Evolutionary conservation across 2,888 invertebrate species (phyloP).

Genomic region (Caenorhabditis sinica): DNA sequence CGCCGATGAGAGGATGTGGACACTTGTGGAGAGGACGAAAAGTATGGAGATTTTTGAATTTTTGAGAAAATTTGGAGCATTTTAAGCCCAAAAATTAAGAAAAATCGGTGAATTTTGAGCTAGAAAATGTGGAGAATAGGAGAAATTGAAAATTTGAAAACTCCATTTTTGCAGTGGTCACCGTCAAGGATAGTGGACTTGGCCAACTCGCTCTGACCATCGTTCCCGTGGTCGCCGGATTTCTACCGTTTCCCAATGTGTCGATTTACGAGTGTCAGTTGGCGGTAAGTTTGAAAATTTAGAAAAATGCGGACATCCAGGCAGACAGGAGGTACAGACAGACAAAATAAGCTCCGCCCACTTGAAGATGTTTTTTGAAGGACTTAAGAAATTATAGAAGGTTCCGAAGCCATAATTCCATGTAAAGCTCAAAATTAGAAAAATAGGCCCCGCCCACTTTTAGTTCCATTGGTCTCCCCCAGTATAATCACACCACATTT

Average conservation of each 20-base stretch:
- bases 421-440: too few species aligned
- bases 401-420: too few species aligned
- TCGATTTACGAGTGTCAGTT: conserved; percentile 76
- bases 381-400: too few species aligned
- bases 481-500: background rate
- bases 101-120: too few species aligned
- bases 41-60: too few species aligned
- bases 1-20: conserved; percentile 79
- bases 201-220: conserved; percentile 80
- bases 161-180: conserved; percentile 75
- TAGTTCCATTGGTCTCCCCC: too few species aligned
- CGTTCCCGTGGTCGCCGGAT: conserved; percentile 80
- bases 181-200: conserved; percentile 82
- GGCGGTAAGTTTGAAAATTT: conserved; percentile 43
- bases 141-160: background rate
- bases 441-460: too few species aligned
- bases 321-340: too few species aligned
- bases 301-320: background rate
- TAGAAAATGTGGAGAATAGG: background rate
- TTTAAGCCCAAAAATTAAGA: too few species aligned
- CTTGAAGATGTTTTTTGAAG: too few species aligned
- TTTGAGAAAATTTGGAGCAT: too few species aligned
- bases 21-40: conserved; percentile 61
- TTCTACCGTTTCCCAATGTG: conserved; percentile 81
- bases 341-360: too few species aligned